Conservation (phyloP, 1,140 invertebrate species). For the Watersipora subatra region DNA sequence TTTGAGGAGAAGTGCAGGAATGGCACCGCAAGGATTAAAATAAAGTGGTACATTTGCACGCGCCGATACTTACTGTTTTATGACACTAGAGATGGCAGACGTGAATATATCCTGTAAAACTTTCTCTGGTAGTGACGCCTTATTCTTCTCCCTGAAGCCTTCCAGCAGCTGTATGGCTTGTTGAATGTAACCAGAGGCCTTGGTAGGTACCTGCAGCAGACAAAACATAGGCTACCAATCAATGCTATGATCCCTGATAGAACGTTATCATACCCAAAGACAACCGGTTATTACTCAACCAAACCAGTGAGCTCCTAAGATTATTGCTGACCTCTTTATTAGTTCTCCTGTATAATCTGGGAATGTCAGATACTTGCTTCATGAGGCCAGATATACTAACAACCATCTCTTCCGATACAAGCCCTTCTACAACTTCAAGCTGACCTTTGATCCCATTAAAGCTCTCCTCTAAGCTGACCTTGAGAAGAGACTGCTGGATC, state of each 20-base stretch:
- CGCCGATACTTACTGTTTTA: slow-evolving; percentile 25
- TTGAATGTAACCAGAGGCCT: slow-evolving; percentile 29
- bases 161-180: slow-evolving; percentile 24
- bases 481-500: neutral
- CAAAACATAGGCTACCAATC: neutral
- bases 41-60: too few relatives aligned
- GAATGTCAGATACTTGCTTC: slow-evolving; percentile 68
- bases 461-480: neutral
- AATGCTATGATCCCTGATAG: neutral
- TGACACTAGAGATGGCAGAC: slow-evolving; percentile 21
- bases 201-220: slow-evolving; percentile 29
- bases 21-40: too few relatives aligned
- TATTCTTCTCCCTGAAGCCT: slow-evolving; percentile 28
- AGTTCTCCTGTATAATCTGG: slow-evolving; percentile 76
- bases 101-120: slow-evolving; percentile 18
- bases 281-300: too few relatives aligned
- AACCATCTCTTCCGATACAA: slow-evolving; percentile 26
- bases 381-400: slow-evolving; percentile 32
- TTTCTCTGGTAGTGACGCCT: slow-evolving; percentile 14
- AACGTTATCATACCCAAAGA: neutral
- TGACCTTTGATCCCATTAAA: slow-evolving; percentile 10
- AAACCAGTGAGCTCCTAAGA: too few relatives aligned
- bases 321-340: slow-evolving; percentile 55
- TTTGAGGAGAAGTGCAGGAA: too few relatives aligned
- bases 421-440: slow-evolving; percentile 34